Evolutionary conservation across 2,797 vertebrate species (phyloP).

Genomic region (Agapornis canus): DNA sequence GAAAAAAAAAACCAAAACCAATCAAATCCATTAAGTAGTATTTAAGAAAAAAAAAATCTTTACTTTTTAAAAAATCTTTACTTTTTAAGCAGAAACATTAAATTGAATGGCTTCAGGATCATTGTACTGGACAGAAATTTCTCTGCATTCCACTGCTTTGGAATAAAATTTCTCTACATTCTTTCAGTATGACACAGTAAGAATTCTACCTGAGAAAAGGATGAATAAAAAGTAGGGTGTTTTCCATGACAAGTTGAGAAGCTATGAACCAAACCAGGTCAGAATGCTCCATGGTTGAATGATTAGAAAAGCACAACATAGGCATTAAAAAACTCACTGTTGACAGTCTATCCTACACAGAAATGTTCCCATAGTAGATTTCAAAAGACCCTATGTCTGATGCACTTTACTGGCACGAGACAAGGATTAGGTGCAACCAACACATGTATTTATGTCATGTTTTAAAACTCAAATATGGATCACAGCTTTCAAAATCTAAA

Average conservation of each 20-base stretch:
- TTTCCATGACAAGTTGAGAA: background rate
- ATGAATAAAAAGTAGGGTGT: background rate
- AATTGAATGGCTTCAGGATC: background rate
- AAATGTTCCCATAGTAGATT: background rate
- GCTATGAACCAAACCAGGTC: background rate
- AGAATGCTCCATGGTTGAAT: background rate
- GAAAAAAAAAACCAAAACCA: no score
- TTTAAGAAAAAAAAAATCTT: background rate
- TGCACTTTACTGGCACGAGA: background rate
- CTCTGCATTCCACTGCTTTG: background rate
- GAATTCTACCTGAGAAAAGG: slow-evolving; percentile 1
- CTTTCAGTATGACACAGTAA: background rate
- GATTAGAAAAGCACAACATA: background rate
- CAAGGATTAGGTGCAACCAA: background rate
- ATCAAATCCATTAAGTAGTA: background rate
- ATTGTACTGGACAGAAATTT: background rate
- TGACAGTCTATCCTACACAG: background rate
- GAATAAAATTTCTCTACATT: background rate
- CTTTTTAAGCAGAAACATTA: background rate
- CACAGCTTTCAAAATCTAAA: background rate
- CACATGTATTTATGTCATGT: background rate
- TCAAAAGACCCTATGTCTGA: background rate
- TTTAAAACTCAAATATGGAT: background rate
- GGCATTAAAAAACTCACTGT: background rate
- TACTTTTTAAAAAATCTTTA: background rate